A percentile compares a stretch with the other conserved stretches of the same genome.
Conservation (phyloP, 2,888 invertebrate species). For the Cephus sareptanus region DNA sequence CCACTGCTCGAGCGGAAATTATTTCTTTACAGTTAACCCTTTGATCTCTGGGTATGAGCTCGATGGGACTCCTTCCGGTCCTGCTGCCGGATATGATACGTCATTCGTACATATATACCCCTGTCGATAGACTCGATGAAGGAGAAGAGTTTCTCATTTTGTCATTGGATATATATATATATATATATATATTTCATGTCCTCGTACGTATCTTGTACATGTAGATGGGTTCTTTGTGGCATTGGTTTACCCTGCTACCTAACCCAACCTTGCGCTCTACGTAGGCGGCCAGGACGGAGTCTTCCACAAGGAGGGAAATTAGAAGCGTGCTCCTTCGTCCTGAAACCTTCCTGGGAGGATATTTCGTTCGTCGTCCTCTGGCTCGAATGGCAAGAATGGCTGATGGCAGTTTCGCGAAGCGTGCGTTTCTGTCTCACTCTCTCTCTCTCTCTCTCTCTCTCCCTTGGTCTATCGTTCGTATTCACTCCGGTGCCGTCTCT, state of each 20-base stretch:
- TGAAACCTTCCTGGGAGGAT: slow-evolving; percentile 30
- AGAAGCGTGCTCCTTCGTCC: slow-evolving; percentile 29
- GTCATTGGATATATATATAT: too few relatives aligned
- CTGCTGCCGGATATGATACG: too few relatives aligned
- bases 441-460: too few relatives aligned
- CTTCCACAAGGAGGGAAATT: slow-evolving; percentile 27
- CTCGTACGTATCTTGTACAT: neutral
- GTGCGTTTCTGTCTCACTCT: slow-evolving; percentile 26
- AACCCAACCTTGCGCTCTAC: neutral
- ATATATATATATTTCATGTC: neutral
- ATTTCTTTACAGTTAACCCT: slow-evolving; percentile 20
- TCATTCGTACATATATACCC: too few relatives aligned
- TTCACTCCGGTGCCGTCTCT: neutral
- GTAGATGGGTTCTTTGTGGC: neutral
- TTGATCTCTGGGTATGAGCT: too few relatives aligned
- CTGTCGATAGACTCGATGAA: too few relatives aligned
- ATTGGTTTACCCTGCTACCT: neutral
- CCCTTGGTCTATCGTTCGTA: too few relatives aligned
- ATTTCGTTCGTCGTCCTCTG: slow-evolving; percentile 37
- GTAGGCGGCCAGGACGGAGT: neutral
- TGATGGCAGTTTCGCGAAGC: slow-evolving; percentile 7
- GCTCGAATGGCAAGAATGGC: slow-evolving; percentile 18
- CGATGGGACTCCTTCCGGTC: too few relatives aligned
- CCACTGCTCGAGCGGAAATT: slow-evolving; percentile 40
- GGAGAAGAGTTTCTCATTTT: too few relatives aligned